These are phyloP conservation scores for Hirudo medicinalis DNA, from an alignment of 1,140 invertebrate genomes.

Conservation along the genomic window DNA sequence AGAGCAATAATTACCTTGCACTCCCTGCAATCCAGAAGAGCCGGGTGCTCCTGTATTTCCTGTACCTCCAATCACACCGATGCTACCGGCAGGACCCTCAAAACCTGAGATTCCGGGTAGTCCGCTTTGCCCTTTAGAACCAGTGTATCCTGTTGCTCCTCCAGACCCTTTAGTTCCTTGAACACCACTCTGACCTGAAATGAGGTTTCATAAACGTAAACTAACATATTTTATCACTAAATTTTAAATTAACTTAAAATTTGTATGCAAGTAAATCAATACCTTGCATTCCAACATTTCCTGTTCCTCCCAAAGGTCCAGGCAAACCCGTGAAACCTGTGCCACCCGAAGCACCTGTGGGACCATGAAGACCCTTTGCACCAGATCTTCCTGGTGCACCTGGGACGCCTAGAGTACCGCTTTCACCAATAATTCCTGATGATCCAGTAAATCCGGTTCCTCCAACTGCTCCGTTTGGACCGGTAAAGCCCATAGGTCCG, in stretches of 20 bases:
- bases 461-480: background rate
- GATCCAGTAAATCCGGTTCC: background rate
- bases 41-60: background rate
- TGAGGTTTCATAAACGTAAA: background rate
- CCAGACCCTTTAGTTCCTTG: background rate
- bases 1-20: background rate
- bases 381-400: background rate
- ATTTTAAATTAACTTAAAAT: background rate
- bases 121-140: background rate
- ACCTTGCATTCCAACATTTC: background rate
- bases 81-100: background rate
- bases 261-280: no score
- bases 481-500: background rate
- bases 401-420: background rate
- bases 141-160: background rate
- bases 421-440: background rate
- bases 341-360: background rate
- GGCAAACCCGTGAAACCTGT: background rate
- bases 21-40: background rate
- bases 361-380: background rate
- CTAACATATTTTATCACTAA: background rate
- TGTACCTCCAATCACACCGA: background rate
- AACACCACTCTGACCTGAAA: constrained; percentile 1
- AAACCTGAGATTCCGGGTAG: background rate
- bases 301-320: background rate